These are phyloP conservation scores for Chelon labrosus DNA, from an alignment of 2,797 vertebrate species.

Conservation along the genomic window DNA sequence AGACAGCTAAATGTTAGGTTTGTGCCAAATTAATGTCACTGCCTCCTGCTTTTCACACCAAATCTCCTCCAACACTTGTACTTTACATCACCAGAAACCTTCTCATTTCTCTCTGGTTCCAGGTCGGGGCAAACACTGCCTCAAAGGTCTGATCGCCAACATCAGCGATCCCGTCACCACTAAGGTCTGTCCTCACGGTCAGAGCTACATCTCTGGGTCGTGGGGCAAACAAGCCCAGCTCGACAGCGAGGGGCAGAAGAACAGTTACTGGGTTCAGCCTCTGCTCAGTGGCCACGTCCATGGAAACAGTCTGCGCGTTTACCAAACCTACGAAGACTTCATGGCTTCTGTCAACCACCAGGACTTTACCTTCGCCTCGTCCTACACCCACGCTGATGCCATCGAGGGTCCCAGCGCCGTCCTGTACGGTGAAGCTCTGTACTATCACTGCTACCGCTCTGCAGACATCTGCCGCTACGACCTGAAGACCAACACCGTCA, in stretches of 20 bases:
- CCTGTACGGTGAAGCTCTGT: slow-evolving; percentile 72
- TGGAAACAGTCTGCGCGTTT: slow-evolving; percentile 73
- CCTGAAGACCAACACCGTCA: slow-evolving; percentile 55
- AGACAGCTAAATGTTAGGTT: no score
- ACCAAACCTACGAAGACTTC: slow-evolving; percentile 73
- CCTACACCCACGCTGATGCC: slow-evolving; percentile 43
- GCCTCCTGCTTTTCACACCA: no score
- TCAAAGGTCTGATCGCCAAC: slow-evolving; percentile 72
- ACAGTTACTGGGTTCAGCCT: slow-evolving; percentile 78
- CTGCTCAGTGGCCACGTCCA: slow-evolving; percentile 59
- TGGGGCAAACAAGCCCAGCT: slow-evolving; percentile 78
- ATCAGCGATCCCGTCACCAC: slow-evolving; percentile 73
- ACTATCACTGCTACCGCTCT: slow-evolving; percentile 77
- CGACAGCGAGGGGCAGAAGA: slow-evolving; percentile 10
- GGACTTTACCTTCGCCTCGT: slow-evolving; percentile 62
- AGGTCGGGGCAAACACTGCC: slow-evolving; percentile 61
- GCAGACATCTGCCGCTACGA: slow-evolving; percentile 80
- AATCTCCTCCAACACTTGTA: no score
- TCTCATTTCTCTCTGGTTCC: slow-evolving; percentile 21
- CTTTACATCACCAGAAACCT: no score
- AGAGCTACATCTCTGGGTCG: slow-evolving; percentile 70
- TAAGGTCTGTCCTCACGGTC: slow-evolving; percentile 70
- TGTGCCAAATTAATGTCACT: no score
- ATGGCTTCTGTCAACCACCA: slow-evolving; percentile 66
- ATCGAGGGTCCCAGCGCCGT: slow-evolving; percentile 80